Evolutionary conservation across 2,113 vertebrate genomes (phyloP).

Genomic region (Falcunculus frontatus): DNA sequence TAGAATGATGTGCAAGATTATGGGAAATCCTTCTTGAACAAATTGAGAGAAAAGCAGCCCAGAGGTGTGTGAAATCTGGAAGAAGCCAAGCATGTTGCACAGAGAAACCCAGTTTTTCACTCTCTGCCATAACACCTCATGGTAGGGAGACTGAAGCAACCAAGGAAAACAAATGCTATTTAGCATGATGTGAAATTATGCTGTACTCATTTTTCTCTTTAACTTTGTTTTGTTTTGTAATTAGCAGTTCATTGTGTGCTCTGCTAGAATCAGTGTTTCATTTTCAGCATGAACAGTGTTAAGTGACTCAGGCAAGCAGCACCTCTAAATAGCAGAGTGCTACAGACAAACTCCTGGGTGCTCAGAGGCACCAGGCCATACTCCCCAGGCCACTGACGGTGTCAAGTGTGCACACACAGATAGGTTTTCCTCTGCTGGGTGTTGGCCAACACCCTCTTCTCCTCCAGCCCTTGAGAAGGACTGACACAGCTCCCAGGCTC

Average conservation of each 20-base stretch:
- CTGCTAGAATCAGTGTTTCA: background rate
- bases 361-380: background rate
- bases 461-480: background rate
- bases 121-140: background rate
- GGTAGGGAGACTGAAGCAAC: background rate
- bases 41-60: background rate
- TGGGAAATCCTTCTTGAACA: background rate
- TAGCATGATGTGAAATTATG: background rate
- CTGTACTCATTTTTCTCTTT: background rate
- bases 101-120: background rate
- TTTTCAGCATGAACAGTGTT: background rate
- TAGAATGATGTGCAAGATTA: background rate
- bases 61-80: background rate
- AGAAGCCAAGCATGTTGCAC: background rate
- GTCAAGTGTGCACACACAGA: background rate
- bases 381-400: background rate
- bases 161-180: background rate
- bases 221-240: background rate
- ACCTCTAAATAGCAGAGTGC: background rate
- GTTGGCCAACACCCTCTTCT: background rate
- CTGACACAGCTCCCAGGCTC: background rate
- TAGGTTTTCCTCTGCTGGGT: background rate
- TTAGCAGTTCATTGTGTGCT: background rate
- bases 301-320: background rate
- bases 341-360: background rate